These are phyloP conservation scores for Tetraneura akinire DNA, from an alignment of 1,140 invertebrate species.

Conservation along the genomic window DNA sequence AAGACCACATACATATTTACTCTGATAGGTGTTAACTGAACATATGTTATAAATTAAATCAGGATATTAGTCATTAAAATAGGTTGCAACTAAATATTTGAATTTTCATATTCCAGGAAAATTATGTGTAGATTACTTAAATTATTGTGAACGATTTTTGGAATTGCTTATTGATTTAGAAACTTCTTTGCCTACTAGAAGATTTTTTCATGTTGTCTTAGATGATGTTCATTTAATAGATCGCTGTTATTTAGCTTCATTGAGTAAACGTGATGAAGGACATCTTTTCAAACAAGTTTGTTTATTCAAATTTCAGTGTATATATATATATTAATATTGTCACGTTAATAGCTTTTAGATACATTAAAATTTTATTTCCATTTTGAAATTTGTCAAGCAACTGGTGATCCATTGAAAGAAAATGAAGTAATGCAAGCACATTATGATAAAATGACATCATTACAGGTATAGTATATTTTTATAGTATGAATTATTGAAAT, in stretches of 20 bases:
- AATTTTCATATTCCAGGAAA: conserved; percentile 59
- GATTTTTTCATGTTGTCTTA: conserved; percentile 95
- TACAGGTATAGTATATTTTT: conserved; percentile 69
- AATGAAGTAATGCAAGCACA: conserved; percentile 91
- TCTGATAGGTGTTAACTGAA: no score
- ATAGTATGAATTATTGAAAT: background rate
- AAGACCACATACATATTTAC: no score
- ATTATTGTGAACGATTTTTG: conserved; percentile 93
- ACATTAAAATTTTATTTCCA: conserved; percentile 95
- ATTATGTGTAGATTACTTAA: conserved; percentile 66
- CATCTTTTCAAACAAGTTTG: conserved; percentile 85
- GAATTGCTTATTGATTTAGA: conserved; percentile 96
- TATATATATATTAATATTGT: conserved; percentile 30
- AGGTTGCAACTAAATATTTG: conserved; percentile 9
- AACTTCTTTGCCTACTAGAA: conserved; percentile 87
- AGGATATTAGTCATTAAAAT: no score
- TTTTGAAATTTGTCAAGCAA: conserved; percentile 97
- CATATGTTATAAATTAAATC: no score
- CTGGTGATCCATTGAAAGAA: conserved; percentile 90
- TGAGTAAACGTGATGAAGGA: conserved; percentile 79
- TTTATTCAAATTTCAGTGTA: conserved; percentile 54
- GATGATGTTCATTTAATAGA: conserved; percentile 95
- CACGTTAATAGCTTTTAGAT: conserved; percentile 73
- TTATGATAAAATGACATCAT: conserved; percentile 84
- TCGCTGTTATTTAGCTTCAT: conserved; percentile 78